Evolutionary conservation across 2,113 vertebrate genomes (phyloP), one percentile per base, ranked within the genome.

Genomic region (Arenaria interpres): DNA sequence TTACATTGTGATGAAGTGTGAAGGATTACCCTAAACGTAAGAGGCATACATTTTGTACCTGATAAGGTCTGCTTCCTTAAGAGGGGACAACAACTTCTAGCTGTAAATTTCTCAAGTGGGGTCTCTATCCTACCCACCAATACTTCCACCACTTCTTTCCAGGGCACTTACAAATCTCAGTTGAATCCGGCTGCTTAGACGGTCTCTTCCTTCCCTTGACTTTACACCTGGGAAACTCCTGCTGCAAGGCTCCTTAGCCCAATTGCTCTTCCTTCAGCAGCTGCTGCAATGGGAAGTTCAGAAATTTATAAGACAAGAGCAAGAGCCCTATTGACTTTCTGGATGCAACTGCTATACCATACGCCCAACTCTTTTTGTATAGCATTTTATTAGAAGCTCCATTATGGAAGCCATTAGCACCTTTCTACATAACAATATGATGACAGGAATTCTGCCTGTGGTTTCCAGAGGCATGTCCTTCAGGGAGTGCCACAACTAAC

Each of bases 401-500:
- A 0, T 80, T 71, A 80, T 84, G 60, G 90, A 90, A 96, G 43
- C 64, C 19, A 68, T 96, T 93, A 93, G 33, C 60, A 79, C 51
- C 83, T 95, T 96, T 64, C 48, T 60, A 1, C 25, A 4, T 64
- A 60, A 81, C 72, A 82, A 43, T 71, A 71, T 41, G 59, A 92
- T 84, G 85, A 94, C 64, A 93, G 68, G 56, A 46, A 72, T 81
- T 83, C 88, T 95, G 92, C 32, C 59, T 77, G 82, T 74, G 67
- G n/a, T 95, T 96, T 96, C 85, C 73, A 84, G 72, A 92, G 88
- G 51, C 82, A 28, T 4, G 1, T 88, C 37, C 93, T 94, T 88
- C 41, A 83, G 90, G 64, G 73, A 87, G 33, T 60, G 80, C 73
- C 76, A 50, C 56, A 57, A 18, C 56, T 84, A 41, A 46, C 76